These are phyloP conservation scores for Trichosurus vulpecula DNA, from an alignment of 2,797 vertebrate genomes.

Conservation along the genomic window DNA sequence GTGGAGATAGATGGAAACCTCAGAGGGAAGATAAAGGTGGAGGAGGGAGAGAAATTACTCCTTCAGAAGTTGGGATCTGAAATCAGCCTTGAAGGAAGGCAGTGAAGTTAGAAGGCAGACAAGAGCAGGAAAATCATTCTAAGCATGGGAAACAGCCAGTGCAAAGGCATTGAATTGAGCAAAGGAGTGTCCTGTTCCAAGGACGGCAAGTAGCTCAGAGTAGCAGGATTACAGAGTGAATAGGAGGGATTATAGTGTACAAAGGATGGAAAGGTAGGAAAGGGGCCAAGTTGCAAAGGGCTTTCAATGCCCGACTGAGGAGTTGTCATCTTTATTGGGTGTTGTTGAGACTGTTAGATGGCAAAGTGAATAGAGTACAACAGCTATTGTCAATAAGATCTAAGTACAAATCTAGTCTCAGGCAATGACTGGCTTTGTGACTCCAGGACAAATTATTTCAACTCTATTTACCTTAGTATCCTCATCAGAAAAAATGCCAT, in stretches of 20 bases:
- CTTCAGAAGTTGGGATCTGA: not conserved
- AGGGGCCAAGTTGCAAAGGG: not conserved
- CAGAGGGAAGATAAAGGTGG: not conserved
- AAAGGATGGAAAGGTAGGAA: not conserved
- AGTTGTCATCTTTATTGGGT: not conserved
- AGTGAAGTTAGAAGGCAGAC: not conserved
- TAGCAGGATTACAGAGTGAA: not conserved
- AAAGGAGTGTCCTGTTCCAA: no score
- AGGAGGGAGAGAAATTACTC: not conserved
- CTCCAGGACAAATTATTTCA: not conserved
- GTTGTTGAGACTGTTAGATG: not conserved
- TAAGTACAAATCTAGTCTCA: not conserved
- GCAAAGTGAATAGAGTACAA: not conserved
- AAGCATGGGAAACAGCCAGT: not conserved
- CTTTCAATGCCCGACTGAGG: rapidly evolving
- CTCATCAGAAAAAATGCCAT: not conserved
- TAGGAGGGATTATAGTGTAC: not conserved
- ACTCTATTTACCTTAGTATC: not conserved
- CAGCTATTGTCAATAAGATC: not conserved
- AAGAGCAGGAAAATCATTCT: not conserved
- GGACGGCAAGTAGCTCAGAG: not conserved
- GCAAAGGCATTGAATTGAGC: not conserved
- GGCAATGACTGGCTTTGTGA: not conserved
- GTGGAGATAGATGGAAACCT: not conserved
- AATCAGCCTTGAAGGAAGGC: not conserved